phyloP scores from a whole-genome alignment of 2,113 vertebrate genomes.

The Riparia riparia region DNA sequence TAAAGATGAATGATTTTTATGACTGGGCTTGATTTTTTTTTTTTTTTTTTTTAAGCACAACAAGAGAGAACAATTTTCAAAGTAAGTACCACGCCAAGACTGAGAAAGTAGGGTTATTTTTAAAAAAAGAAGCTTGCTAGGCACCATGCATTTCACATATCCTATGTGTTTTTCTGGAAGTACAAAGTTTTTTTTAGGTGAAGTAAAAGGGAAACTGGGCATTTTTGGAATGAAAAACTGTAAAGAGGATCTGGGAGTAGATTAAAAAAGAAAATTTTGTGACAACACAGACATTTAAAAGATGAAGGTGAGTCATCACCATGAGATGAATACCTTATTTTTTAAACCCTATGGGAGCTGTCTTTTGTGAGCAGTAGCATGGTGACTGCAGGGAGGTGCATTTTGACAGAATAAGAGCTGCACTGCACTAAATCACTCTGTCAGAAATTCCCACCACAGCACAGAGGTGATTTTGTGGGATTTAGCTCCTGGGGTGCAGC shows the following conservation, averaged over 20 bases:
- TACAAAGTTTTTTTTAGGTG: neutral
- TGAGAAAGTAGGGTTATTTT: neutral
- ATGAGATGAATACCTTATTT: neutral
- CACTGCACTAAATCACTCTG: neutral
- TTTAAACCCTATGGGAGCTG: neutral
- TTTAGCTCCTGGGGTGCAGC: neutral
- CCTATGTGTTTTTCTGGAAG: neutral
- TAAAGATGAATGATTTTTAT: neutral
- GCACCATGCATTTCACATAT: neutral
- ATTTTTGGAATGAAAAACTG: neutral
- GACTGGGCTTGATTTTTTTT: neutral
- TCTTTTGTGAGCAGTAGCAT: neutral
- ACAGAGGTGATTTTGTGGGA: neutral
- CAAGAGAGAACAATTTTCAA: neutral
- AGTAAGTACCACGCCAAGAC: neutral
- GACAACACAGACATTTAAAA: neutral
- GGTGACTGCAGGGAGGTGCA: neutral
- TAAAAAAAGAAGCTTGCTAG: neutral
- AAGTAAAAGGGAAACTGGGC: neutral
- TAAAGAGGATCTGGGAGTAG: neutral
- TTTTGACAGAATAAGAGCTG: neutral
- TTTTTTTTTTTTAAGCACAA: neutral
- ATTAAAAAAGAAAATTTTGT: neutral
- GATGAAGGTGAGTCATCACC: neutral
- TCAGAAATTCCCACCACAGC: neutral